Base-by-base conservation (phyloP, 2,888 invertebrate species). In the Neoaliturus tenellus region DNA sequence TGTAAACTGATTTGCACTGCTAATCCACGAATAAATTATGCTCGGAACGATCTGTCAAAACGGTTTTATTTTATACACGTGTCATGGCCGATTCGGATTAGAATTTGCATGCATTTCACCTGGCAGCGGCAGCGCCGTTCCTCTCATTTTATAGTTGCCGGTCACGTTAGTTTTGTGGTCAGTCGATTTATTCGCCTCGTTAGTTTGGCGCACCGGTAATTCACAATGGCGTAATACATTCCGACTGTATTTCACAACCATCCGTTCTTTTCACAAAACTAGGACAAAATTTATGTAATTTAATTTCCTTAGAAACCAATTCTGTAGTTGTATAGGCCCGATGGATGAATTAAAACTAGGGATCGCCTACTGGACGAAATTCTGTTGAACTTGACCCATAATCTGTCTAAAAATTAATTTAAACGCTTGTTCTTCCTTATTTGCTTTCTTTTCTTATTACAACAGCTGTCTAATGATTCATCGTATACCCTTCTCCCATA, bases 11-110 rank as follows among this genome's bases (percentile, higher is more conserved):
- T 75, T 75, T 48, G 20, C 75, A 4, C 14, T 2, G 25, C 10
- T 48, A 48, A 75, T 44, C 48, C 75, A 25, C 28, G 25, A 48
- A 75, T 75, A 48, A 20, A 75, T 75, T 75, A 75, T 75, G 48
- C 48, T 14, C 62, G 14, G 23, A 39, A n/a, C 35, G 39, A 33
- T 14, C 39, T 71, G 35, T 71, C 39, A 39, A 20, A 71, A 39
- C 35, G 1, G 62, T 25, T 62, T 71, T 39, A 39, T 39, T 71
- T 23, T 20, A 39, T 1, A 17, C 71, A 5, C 23, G 67, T 33
- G 67, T 31, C 31, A 31, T 17, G 25, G 31, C 31, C n/a, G 62
- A 25, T 62, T 62, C 8, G 23, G 31, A 10, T 67, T 6, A n/a
- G 33, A 67, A 67, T 67, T 67, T 67, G 67, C 67, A 67, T 67